Evolutionary conservation across 2,888 invertebrate genomes (phyloP).

Genomic region (Nemotelus pantherinus): DNA sequence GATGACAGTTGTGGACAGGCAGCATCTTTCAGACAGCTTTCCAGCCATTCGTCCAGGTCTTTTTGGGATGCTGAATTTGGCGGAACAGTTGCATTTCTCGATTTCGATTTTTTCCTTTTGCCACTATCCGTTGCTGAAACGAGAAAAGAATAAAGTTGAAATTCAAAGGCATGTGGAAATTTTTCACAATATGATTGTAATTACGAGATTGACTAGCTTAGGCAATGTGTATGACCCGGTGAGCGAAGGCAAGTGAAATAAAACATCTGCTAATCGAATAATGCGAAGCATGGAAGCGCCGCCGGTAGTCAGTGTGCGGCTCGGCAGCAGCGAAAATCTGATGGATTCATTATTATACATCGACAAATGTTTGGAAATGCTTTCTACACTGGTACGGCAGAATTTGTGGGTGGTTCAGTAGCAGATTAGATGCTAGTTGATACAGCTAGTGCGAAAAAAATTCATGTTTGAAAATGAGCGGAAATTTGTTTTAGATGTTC

Average conservation of each 20-base stretch:
- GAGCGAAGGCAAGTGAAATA: not conserved
- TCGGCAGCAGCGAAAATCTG: not conserved
- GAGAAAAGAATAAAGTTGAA: not conserved
- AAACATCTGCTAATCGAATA: constrained; percentile 10
- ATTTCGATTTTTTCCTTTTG: constrained; percentile 63
- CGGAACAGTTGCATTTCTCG: constrained; percentile 58
- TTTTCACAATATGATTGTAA: not conserved
- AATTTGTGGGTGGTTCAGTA: too few species aligned
- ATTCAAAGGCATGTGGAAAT: not conserved
- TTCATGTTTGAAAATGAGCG: too few species aligned
- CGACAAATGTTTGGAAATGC: too few species aligned
- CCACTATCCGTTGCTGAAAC: constrained; percentile 57
- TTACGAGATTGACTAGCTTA: not conserved
- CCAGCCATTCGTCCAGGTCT: constrained; percentile 63
- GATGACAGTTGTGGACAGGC: constrained; percentile 62
- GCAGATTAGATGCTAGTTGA: too few species aligned
- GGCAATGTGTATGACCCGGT: not conserved
- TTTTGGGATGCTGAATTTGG: constrained; percentile 45
- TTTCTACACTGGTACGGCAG: too few species aligned
- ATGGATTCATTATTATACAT: not conserved
- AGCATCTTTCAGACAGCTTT: constrained; percentile 63
- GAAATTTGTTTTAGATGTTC: too few species aligned
- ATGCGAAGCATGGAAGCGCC: not conserved
- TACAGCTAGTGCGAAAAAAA: too few species aligned
- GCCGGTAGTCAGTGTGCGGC: not conserved